These are phyloP conservation scores for Grammatotria lemairii DNA, from an alignment of 2,113 vertebrate genomes.

Conservation along the genomic window DNA sequence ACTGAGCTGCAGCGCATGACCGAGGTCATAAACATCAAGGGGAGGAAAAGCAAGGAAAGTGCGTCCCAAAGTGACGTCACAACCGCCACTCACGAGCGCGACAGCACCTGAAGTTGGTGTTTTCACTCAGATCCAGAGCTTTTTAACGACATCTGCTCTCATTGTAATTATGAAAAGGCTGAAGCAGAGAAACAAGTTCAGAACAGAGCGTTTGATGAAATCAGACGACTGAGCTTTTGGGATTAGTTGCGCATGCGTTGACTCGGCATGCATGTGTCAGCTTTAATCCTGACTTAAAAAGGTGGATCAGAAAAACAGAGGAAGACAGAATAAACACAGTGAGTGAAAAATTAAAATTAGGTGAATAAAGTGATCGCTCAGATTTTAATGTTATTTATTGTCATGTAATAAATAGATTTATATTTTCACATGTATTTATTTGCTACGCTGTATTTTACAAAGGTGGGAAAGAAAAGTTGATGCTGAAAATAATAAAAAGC, in stretches of 20 bases:
- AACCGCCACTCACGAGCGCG: not conserved
- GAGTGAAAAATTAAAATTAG: not conserved
- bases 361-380: not conserved
- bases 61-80: not conserved
- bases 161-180: not conserved
- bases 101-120: not conserved
- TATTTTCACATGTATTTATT: not conserved
- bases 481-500: not conserved
- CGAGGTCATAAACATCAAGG: accelerated
- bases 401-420: not conserved
- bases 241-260: not conserved
- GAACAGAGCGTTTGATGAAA: not conserved
- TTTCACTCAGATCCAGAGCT: not conserved
- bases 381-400: not conserved
- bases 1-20: not conserved
- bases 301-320: accelerated
- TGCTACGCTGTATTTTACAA: not conserved
- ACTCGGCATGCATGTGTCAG: not conserved
- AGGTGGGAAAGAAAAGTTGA: not conserved
- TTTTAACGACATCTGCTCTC: not conserved
- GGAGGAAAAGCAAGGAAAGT: not conserved
- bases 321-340: not conserved
- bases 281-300: not conserved
- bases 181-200: not conserved
- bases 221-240: not conserved